Conservation (phyloP, 2,797 vertebrate genomes). For the Bradypodion ventrale region DNA sequence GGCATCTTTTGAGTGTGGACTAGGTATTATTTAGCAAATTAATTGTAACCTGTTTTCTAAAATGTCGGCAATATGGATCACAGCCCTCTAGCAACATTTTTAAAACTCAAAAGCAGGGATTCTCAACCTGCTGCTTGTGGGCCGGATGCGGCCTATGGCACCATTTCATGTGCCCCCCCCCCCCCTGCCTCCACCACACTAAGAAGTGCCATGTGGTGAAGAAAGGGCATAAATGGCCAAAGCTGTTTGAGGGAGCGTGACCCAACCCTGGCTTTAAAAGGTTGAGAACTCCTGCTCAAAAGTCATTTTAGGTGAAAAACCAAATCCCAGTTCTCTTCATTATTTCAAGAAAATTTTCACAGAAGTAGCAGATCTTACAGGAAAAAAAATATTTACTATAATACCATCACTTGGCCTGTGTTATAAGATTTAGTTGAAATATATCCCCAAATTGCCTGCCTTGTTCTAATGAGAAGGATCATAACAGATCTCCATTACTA, state of each 20-base stretch:
- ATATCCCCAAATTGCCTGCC: background rate
- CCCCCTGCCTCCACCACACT: too few species aligned
- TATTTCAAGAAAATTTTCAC: background rate
- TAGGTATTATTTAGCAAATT: background rate
- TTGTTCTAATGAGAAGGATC: background rate
- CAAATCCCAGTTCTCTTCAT: background rate
- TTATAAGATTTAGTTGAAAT: background rate
- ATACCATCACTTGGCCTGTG: background rate
- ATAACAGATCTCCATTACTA: background rate
- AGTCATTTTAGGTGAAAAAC: background rate
- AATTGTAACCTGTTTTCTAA: background rate
- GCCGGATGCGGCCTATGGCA: too few species aligned
- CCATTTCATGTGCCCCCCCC: too few species aligned
- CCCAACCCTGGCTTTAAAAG: too few species aligned
- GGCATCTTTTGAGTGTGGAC: background rate
- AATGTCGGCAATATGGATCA: background rate
- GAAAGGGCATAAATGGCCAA: too few species aligned
- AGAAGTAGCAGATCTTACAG: background rate
- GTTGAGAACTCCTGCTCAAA: too few species aligned
- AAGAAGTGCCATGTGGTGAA: too few species aligned
- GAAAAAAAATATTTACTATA: background rate
- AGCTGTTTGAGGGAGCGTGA: too few species aligned
- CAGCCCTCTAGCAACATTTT: background rate
- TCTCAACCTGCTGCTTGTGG: too few species aligned
- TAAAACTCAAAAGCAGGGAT: too few species aligned